Percentiles rank a stretch among this genome's conserved stretches.
These are phyloP conservation scores for Ectobius pallidus DNA, from an alignment of 2,888 invertebrate genomes.

Conservation along the genomic window DNA sequence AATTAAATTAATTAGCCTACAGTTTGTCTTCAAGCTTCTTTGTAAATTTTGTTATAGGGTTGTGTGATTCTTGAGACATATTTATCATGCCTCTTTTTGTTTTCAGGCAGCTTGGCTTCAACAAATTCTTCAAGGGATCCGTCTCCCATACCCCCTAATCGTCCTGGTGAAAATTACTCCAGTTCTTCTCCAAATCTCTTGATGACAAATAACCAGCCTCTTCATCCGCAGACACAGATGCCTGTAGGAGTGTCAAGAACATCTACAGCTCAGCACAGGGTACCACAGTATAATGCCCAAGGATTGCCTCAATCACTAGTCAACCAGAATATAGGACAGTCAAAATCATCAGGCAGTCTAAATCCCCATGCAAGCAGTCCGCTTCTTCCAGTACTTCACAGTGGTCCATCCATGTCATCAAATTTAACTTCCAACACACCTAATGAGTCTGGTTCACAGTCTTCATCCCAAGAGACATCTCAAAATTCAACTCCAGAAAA, in stretches of 20 bases:
- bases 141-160: slow-evolving; percentile 53
- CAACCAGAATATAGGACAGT: not conserved
- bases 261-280: not conserved
- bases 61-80: no score
- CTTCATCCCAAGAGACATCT: not conserved
- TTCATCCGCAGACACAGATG: not conserved
- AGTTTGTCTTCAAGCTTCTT: no score
- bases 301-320: not conserved
- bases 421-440: no score
- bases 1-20: no score
- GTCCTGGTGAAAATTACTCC: not conserved
- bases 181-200: not conserved
- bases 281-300: not conserved
- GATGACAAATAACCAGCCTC: not conserved
- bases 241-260: not conserved
- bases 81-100: no score
- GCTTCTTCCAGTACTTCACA: not conserved
- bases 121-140: slow-evolving; percentile 59
- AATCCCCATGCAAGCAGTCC: not conserved
- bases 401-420: not conserved
- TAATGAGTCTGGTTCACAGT: not conserved
- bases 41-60: no score
- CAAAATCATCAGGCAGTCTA: not conserved
- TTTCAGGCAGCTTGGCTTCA: slow-evolving; percentile 54
- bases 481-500: not conserved